Conservation (phyloP, 2,797 vertebrate genomes). For the Gobionotothen gibberifrons region DNA sequence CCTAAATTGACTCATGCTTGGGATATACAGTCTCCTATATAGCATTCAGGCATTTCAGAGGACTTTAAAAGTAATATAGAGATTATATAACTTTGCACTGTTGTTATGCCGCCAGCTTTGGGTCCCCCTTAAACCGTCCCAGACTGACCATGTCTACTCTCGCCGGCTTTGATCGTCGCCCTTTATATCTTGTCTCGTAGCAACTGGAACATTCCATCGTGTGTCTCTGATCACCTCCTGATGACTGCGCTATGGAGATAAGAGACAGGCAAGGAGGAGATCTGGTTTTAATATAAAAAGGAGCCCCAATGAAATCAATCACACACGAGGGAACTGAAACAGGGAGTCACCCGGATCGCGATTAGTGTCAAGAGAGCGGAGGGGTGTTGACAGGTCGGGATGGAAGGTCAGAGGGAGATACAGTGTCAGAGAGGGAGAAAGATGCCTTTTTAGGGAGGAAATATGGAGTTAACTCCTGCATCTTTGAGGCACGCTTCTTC, state of each 20-base stretch:
- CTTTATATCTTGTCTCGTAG: slow-evolving; percentile 52
- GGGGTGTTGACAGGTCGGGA: slow-evolving; percentile 54
- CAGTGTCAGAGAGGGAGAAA: slow-evolving; percentile 15
- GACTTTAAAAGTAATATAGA: slow-evolving; percentile 13
- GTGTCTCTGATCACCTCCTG: slow-evolving; percentile 67
- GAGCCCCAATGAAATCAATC: slow-evolving; percentile 60
- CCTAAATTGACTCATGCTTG: slow-evolving; percentile 24
- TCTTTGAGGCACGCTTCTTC: slow-evolving; percentile 47
- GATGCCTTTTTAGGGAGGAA: slow-evolving; percentile 58
- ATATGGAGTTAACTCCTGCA: slow-evolving; percentile 60
- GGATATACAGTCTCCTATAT: neutral
- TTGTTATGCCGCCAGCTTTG: slow-evolving; percentile 10
- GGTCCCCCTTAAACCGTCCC: slow-evolving; percentile 30
- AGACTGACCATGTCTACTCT: slow-evolving; percentile 41
- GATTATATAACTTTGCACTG: slow-evolving; percentile 29
- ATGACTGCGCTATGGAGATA: slow-evolving; percentile 68
- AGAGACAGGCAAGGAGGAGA: slow-evolving; percentile 43
- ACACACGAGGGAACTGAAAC: slow-evolving; percentile 43
- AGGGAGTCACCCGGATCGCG: slow-evolving; percentile 51
- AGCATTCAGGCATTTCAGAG: slow-evolving; percentile 5
- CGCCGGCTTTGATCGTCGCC: slow-evolving; percentile 48
- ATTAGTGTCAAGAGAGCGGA: slow-evolving; percentile 52
- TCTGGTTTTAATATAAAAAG: slow-evolving; percentile 68
- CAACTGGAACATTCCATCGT: slow-evolving; percentile 61
- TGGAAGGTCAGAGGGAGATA: slow-evolving; percentile 44